phyloP scores from a whole-genome alignment of 2,797 vertebrate genomes.

The Sciurus carolinensis region DNA sequence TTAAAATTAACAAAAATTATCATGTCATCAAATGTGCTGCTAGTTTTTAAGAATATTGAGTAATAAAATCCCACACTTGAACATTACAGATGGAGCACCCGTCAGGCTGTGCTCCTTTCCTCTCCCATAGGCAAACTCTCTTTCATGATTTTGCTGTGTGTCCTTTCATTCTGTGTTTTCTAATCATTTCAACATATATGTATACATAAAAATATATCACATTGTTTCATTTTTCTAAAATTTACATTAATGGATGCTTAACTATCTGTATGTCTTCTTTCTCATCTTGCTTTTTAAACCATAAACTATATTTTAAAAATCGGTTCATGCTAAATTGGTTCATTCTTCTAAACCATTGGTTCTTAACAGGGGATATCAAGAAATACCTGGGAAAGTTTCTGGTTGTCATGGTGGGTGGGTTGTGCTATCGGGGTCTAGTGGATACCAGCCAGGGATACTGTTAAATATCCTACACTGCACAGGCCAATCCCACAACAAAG shows the following conservation, averaged over 20 bases:
- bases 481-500: neutral
- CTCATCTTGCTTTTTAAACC: conserved; percentile 13
- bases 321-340: neutral
- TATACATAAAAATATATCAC: conserved; percentile 23
- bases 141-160: conserved; percentile 19
- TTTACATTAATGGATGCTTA: neutral
- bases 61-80: neutral
- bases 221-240: conserved; percentile 9
- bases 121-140: neutral
- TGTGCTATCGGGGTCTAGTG: too few relatives aligned
- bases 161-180: neutral
- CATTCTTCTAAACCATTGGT: neutral
- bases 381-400: neutral
- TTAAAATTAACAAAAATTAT: conserved; percentile 25
- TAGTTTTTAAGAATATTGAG: neutral
- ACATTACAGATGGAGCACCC: neutral
- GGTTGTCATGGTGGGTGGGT: neutral
- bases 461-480: neutral
- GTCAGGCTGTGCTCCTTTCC: neutral
- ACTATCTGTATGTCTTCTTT: neutral
- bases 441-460: neutral
- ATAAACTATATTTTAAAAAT: conserved; percentile 12
- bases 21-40: neutral
- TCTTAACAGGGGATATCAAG: neutral
- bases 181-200: conserved; percentile 48